Base-by-base conservation (phyloP, 2,888 invertebrate species). In the Parnassius smintheus region DNA sequence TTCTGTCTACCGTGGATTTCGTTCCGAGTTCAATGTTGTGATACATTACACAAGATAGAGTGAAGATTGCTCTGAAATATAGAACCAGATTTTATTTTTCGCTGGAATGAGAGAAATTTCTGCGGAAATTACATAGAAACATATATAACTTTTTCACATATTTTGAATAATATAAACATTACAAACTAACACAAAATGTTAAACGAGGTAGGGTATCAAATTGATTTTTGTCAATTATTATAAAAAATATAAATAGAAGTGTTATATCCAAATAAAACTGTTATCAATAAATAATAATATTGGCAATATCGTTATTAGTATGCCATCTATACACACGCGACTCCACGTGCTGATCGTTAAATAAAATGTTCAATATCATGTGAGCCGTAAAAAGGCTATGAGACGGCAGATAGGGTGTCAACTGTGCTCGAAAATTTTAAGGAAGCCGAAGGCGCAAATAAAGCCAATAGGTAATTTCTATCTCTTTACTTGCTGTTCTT, bases 341-440 rank as follows among this genome's bases (percentile, higher is more conserved):
- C 65, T 69, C 71, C 76, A 77, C 81, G 80, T 82, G 76, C 75
- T 75, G 70, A 71, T 72, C 77, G 77, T 82, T 80, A 80, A 79
- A 82, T 80, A 77, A 80, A 83, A 83, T 75, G 75, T 81, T 78
- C 78, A 75, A 76, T 81, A 82, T 75, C 76, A 78, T 76, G 71
- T 70, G 66, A 71, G 66, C 70, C 72, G 74, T 78, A 78, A 82
- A 80, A 77, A 76, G 77, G 80, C 82, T 85, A 82, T 80, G 77
- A 77, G 76, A 77, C 76, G 74, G 75, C 73, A 76, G 73, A 83
- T 81, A 75, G 78, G 78, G 84, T 86, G 85, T 81, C 80, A 82
- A 88, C 79, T 81, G 76, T 76, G 73, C 77, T 70, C 75, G 73
- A 75, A 79, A 80, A 74, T 77, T 77, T 71, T 71, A 35, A 35